Evolutionary conservation across 2,113 vertebrate genomes (phyloP).

Genomic region (Chauna torquata): DNA sequence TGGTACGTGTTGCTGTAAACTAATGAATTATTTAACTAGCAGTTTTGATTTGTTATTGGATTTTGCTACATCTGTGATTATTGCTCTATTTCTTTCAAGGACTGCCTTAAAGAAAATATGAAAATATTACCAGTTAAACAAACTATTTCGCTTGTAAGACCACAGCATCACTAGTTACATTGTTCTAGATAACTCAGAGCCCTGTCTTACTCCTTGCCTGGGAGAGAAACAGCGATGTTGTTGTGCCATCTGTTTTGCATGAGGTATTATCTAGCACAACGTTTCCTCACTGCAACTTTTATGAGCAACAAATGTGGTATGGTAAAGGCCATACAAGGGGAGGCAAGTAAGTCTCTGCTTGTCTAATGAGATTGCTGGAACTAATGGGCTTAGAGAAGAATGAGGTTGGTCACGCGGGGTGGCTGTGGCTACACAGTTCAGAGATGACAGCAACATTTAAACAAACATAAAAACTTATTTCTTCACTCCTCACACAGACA

Average conservation of each 20-base stretch:
- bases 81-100: neutral
- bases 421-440: neutral
- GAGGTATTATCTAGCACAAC: conserved; percentile 41
- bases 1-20: neutral
- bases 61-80: neutral
- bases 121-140: neutral
- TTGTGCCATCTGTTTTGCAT: conserved; percentile 63
- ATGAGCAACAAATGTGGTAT: conserved; percentile 22
- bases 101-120: neutral
- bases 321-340: neutral
- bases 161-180: neutral
- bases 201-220: neutral
- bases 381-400: neutral
- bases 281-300: conserved; percentile 34
- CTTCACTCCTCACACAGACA: neutral
- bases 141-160: neutral
- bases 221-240: conserved; percentile 14
- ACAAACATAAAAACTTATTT: neutral
- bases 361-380: conserved; percentile 26
- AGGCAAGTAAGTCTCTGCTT: neutral
- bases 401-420: neutral
- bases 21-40: neutral
- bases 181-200: conserved; percentile 15
- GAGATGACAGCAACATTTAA: neutral
- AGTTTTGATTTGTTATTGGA: neutral